phyloP scores from a whole-genome alignment of 2,797 vertebrate species.

The Lindbergichthys nudifrons region DNA sequence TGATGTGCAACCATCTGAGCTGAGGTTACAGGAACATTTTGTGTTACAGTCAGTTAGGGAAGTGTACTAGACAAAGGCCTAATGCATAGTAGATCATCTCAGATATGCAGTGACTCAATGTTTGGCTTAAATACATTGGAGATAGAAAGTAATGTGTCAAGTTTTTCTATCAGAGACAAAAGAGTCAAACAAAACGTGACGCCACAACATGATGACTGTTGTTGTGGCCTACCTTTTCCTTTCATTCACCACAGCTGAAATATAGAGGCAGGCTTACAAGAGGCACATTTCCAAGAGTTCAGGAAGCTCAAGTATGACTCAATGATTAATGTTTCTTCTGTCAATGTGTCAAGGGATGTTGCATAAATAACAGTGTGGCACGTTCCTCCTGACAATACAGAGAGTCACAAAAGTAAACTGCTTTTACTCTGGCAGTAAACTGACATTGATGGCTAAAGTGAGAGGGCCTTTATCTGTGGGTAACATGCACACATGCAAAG shows the following conservation, averaged over 20 bases:
- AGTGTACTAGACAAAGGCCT: slow-evolving; percentile 28
- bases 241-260: slow-evolving; percentile 35
- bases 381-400: slow-evolving; percentile 47
- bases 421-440: slow-evolving; percentile 15
- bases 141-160: slow-evolving; percentile 14
- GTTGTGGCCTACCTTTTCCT: slow-evolving; percentile 29
- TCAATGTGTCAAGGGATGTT: slow-evolving; percentile 56
- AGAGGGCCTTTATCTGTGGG: slow-evolving; percentile 62
- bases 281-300: slow-evolving; percentile 40
- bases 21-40: no score
- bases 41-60: slow-evolving; percentile 8
- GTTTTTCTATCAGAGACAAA: slow-evolving; percentile 16
- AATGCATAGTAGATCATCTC: slow-evolving; percentile 17
- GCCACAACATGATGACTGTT: slow-evolving; percentile 24
- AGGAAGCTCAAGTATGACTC: slow-evolving; percentile 64
- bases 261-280: slow-evolving; percentile 26
- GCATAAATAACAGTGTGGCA: slow-evolving; percentile 56
- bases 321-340: slow-evolving; percentile 54
- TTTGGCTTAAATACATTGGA: slow-evolving; percentile 25
- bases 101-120: slow-evolving; percentile 39
- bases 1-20: slow-evolving; percentile 31
- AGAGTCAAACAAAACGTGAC: slow-evolving; percentile 40
- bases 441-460: slow-evolving; percentile 41
- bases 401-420: slow-evolving; percentile 36
- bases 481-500: slow-evolving; percentile 66